These are phyloP conservation scores for Sisor rabdophorus DNA, from an alignment of 2,113 vertebrate genomes.

Conservation along the genomic window DNA sequence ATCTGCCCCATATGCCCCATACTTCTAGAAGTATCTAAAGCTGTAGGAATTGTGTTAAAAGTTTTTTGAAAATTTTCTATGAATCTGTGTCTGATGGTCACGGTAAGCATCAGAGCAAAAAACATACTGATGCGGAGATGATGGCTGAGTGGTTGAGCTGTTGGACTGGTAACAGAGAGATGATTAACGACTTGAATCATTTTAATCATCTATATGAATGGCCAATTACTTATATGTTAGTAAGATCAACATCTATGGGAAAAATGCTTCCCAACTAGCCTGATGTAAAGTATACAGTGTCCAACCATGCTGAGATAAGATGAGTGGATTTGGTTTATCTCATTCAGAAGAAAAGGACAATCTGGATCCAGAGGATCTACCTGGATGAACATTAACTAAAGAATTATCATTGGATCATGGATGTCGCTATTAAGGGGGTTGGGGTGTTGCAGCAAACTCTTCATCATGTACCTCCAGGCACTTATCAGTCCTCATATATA, in stretches of 20 bases:
- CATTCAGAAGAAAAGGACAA: background rate
- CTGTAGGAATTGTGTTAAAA: background rate
- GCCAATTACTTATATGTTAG: background rate
- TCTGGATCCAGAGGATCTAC: no score
- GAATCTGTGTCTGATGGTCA: background rate
- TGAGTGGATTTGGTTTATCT: background rate
- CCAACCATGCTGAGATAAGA: background rate
- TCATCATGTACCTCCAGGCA: no score
- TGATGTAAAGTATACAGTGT: background rate
- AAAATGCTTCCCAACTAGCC: background rate
- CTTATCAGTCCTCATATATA: no score
- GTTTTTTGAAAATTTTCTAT: no score
- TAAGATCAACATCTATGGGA: background rate
- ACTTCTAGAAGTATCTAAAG: background rate
- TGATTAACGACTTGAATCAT: background rate
- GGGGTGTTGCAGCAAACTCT: no score
- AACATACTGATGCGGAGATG: no score
- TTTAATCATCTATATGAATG: background rate
- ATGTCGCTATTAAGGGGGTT: no score
- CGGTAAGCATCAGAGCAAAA: background rate
- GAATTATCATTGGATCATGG: no score
- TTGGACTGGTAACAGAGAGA: background rate
- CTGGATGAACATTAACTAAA: no score
- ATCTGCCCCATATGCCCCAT: no score
- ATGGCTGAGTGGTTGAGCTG: no score